Base-by-base conservation (phyloP, 1,140 invertebrate species). In the Brachionus koreanus region DNA sequence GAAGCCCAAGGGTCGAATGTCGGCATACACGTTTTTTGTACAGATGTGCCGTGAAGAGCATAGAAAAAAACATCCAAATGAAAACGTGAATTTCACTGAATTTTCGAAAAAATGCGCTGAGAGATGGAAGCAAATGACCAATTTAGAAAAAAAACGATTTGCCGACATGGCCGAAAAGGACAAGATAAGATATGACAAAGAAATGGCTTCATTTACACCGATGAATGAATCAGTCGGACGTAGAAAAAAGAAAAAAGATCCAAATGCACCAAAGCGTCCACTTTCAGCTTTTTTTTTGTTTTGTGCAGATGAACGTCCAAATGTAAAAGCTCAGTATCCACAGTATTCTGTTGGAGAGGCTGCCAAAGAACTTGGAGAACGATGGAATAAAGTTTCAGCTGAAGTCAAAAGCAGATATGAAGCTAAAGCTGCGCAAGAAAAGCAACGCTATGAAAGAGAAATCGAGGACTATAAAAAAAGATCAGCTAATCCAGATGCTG, bases 231-330 rank as follows among this genome's bases (percentile, higher is more conserved):
- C 65, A 13, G 92, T 93, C n/a, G 87, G 88, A 49, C 85, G 92
- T 84, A 90, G 89, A 88, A 97, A 94, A 87, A 74, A 74, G 87
- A 74, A 74, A 25, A 98, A 98, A 90, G 97, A 99, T 89, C 97
- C 97, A n/a, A 98, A 98, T 91, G 96, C 96, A 85, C 98, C 97
- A 52, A 99, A 99, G 91, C 91, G 97, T 90, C 94, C 96, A 85
- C 91, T 99, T 13, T 98, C 96, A 83, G 96, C 97, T 65, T 99
- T 99, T 91, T 99, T 99, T 90, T 97, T 95, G 93, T 99, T 98
- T 90, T 98, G 95, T 87, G 96, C 97, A 89, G 97, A 99, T 85
- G 96, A 98, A 87, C 92, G 97, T 85, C 92, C 93, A 39, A 95
- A 95, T 86, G 95, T 99, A 23, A 97, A 97, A 88, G 93, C 92